Conservation (phyloP, 1,140 invertebrate species). For the Aphaenogaster floridana region DNA sequence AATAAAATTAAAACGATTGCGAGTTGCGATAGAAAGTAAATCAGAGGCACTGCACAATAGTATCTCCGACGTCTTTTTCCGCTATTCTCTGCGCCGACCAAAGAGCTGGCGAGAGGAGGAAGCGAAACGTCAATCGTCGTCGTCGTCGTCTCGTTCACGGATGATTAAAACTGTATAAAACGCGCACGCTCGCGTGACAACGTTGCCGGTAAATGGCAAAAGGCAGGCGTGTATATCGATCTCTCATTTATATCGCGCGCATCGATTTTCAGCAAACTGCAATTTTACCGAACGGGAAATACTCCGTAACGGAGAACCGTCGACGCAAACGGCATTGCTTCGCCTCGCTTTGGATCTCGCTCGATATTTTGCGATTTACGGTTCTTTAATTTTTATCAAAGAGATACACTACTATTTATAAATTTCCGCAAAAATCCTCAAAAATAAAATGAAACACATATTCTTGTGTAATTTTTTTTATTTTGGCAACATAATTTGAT, state of each 20-base stretch:
- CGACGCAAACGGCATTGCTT: neutral
- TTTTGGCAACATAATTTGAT: too few relatives aligned
- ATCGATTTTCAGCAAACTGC: conserved; percentile 26
- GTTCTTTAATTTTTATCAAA: neutral
- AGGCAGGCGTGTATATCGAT: conserved; percentile 8
- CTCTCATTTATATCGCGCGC: conserved; percentile 23
- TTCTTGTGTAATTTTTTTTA: too few relatives aligned
- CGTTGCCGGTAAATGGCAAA: neutral
- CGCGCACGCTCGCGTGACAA: conserved; percentile 16
- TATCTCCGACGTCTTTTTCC: neutral
- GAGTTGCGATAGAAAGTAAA: conserved; percentile 30
- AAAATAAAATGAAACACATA: too few relatives aligned
- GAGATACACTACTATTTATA: too few relatives aligned
- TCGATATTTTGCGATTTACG: neutral
- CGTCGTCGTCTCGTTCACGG: neutral
- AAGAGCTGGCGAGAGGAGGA: neutral
- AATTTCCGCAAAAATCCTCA: too few relatives aligned
- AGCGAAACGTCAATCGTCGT: conserved; percentile 24
- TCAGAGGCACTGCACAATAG: neutral
- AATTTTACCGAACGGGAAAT: conserved; percentile 15
- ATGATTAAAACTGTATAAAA: conserved; percentile 34
- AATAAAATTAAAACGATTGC: conserved; percentile 30
- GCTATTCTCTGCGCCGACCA: neutral
- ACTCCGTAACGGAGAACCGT: too few relatives aligned
- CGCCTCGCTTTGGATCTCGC: neutral